phyloP scores from a whole-genome alignment of 2,113 vertebrate genomes.

The Lepisosteus oculatus region DNA sequence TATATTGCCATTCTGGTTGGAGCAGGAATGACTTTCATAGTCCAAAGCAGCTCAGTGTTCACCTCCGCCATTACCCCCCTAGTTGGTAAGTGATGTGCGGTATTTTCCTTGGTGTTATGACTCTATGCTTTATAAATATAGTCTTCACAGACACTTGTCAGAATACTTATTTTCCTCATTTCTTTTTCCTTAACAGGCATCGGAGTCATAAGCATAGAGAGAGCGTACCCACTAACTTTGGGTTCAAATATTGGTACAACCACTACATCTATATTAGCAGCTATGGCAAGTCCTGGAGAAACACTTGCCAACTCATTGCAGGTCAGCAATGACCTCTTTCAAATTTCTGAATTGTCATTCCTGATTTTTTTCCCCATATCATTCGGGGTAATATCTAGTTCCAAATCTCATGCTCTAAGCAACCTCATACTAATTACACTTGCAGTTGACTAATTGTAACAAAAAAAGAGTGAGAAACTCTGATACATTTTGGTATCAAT shows the following conservation, averaged over 20 bases:
- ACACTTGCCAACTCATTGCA: conserved; percentile 80
- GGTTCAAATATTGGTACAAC: conserved; percentile 96
- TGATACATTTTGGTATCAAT: too few species aligned
- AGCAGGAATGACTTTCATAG: conserved; percentile 92
- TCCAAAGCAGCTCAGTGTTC: conserved; percentile 97
- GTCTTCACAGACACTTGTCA: neutral
- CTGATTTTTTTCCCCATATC: too few species aligned
- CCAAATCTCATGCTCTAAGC: too few species aligned
- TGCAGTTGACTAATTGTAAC: too few species aligned
- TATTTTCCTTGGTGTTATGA: neutral
- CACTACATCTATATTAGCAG: conserved; percentile 92
- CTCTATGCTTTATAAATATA: neutral
- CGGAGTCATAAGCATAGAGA: conserved; percentile 88
- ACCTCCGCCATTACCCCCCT: conserved; percentile 94
- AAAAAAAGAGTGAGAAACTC: too few species aligned
- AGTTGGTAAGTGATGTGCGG: conserved; percentile 73
- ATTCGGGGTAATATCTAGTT: too few species aligned
- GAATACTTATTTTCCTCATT: neutral
- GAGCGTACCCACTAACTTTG: conserved; percentile 89
- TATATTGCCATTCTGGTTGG: conserved; percentile 91
- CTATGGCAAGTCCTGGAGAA: conserved; percentile 84
- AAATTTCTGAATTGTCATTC: too few species aligned
- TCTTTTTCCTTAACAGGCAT: conserved; percentile 66
- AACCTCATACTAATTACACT: too few species aligned
- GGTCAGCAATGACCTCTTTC: conserved; percentile 57